phyloP scores from a whole-genome alignment of 1,140 invertebrate genomes.

The Brachionus sp. region DNA sequence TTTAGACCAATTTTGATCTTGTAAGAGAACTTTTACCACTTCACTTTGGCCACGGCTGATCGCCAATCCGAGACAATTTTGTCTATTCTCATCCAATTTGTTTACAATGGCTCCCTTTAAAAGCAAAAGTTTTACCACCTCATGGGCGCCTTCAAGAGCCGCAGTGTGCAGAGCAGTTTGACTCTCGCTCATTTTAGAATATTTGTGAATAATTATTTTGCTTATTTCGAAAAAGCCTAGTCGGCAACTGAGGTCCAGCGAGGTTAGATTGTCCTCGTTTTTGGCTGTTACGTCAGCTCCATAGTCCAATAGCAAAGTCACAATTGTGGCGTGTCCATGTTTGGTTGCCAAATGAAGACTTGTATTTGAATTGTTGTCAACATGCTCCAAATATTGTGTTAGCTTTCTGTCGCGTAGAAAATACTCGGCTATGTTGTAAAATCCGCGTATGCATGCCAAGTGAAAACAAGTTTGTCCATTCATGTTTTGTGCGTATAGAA shows the following conservation, averaged over 20 bases:
- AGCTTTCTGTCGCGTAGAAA: conserved; percentile 30
- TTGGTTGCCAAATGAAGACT: conserved; percentile 31
- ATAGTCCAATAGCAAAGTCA: conserved; percentile 35
- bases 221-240: conserved; percentile 41
- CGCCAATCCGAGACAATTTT: conserved; percentile 37
- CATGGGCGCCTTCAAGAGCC: conserved; percentile 13
- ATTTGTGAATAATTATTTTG: conserved; percentile 34
- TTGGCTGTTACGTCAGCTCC: conserved; percentile 35
- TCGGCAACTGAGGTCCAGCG: conserved; percentile 30
- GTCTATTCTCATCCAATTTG: conserved; percentile 25
- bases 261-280: conserved; percentile 32
- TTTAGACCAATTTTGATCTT: conserved; percentile 34
- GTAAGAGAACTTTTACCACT: conserved; percentile 22
- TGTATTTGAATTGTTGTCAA: conserved; percentile 42
- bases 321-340: conserved; percentile 20
- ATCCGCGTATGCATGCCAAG: conserved; percentile 36
- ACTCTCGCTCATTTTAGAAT: conserved; percentile 35
- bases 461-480: conserved; percentile 42
- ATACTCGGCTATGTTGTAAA: conserved; percentile 39
- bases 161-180: conserved; percentile 38
- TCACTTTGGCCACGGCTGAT: conserved; percentile 31
- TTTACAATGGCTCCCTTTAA: conserved; percentile 16
- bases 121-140: conserved; percentile 21
- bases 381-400: conserved; percentile 9
- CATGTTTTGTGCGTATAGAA: conserved; percentile 18